phyloP scores from a whole-genome alignment of 2,888 invertebrate genomes.

The Dryadula phaetusa region DNA sequence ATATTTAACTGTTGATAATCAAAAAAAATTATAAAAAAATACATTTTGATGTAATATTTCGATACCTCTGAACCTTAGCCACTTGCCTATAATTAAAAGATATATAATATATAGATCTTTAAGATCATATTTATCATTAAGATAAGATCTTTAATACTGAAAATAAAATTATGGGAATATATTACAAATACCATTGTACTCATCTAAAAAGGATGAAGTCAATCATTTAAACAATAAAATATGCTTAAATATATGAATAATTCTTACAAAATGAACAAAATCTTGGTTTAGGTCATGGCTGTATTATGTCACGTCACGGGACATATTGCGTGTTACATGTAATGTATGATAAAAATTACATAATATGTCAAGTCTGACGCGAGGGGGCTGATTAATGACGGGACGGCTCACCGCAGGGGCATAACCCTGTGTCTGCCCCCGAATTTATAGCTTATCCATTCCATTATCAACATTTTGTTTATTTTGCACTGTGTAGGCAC shows the following conservation, averaged over 20 bases:
- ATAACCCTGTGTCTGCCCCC: slow-evolving; percentile 56
- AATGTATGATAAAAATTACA: slow-evolving; percentile 67
- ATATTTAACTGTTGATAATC: too few species aligned
- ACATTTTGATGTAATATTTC: too few species aligned
- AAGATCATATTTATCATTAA: too few species aligned
- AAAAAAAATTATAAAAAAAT: too few species aligned
- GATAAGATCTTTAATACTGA: too few species aligned
- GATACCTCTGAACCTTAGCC: too few species aligned
- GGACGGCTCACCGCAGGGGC: slow-evolving; percentile 60
- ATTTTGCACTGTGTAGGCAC: slow-evolving; percentile 50
- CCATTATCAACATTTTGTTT: slow-evolving; percentile 61
- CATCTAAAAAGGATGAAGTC: neutral
- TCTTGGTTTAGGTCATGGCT: slow-evolving; percentile 41
- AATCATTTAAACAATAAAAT: neutral
- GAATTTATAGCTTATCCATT: slow-evolving; percentile 72
- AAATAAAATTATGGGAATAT: too few species aligned
- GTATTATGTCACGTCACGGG: slow-evolving; percentile 37
- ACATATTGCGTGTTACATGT: slow-evolving; percentile 47
- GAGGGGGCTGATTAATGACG: slow-evolving; percentile 71
- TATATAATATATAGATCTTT: too few species aligned
- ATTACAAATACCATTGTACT: neutral
- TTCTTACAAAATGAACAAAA: slow-evolving; percentile 4
- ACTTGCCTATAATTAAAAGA: too few species aligned
- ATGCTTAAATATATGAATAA: neutral
- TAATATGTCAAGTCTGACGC: slow-evolving; percentile 68